A percentile compares a stretch with the other conserved stretches of the same genome.
Conservation (phyloP, 2,888 invertebrate genomes). For the Exocentrus adspersus region DNA sequence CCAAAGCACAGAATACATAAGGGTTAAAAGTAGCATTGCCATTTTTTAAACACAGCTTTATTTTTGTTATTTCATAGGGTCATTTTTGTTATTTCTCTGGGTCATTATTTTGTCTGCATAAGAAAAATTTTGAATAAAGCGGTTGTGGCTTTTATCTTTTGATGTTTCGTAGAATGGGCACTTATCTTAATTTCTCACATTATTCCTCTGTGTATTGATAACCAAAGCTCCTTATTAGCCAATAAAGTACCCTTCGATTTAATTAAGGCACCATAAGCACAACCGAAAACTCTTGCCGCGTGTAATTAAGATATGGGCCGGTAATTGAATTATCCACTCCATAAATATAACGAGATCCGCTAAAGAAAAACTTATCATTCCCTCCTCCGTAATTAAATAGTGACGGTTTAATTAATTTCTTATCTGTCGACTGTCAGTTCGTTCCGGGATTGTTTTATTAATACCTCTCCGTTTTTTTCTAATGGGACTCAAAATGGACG, state of each 20-base stretch:
- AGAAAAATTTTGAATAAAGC: no score
- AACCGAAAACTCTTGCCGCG: background rate
- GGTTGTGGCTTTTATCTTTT: no score
- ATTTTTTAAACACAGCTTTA: no score
- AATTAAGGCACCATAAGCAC: constrained; percentile 19
- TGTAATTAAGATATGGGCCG: constrained; percentile 16
- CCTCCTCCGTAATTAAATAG: constrained; percentile 26
- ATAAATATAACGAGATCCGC: constrained; percentile 19
- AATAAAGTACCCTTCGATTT: constrained; percentile 9
- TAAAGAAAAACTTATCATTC: constrained; percentile 27
- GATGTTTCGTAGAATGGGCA: no score
- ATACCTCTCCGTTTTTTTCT: constrained; percentile 18
- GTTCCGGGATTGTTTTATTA: constrained; percentile 19
- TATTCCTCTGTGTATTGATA: background rate
- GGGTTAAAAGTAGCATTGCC: no score
- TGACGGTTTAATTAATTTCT: constrained; percentile 32
- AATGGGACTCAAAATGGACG: constrained; percentile 34
- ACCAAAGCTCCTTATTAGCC: background rate
- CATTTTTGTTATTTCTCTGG: no score
- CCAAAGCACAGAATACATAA: no score
- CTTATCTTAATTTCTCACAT: no score
- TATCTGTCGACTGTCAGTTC: constrained; percentile 28
- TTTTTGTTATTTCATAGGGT: no score
- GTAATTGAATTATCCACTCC: constrained; percentile 24
- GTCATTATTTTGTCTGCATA: no score